Base-by-base conservation (phyloP, 1,140 invertebrate genomes). In the Drosophila nasuta region DNA sequence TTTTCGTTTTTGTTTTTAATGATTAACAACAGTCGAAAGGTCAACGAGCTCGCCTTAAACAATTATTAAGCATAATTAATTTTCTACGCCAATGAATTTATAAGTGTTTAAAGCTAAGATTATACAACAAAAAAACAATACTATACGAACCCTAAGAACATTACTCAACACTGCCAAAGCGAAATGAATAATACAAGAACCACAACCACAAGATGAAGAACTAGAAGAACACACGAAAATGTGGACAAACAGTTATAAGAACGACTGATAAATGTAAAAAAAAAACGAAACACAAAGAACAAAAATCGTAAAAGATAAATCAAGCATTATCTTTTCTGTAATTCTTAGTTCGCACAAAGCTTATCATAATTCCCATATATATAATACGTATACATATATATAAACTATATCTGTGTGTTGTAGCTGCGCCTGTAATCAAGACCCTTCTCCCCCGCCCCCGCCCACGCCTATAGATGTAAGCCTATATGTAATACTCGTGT, bases 151-250 rank as follows among this genome's bases (percentile, higher is more conserved):
- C 56, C 57, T 17, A 49, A 45, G 58, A 45, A 43, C 25, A 81
- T 65, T 77, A 88, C 83, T 75, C 85, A 78, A 78, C 83, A 88
- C 83, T 88, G 83, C 83, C 85, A 88, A 88, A 86, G 76, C 75
- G 73, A 79, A 76, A 79, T 67, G 70, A 49, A 49, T 30, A 65
- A 43, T 41, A 65, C 49, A 60, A 65, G 45, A 54, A 70, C 65
- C 51, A 10, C 20, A 25, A 25, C 20, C 8, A 20, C 63, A 60
- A 28, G 38, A 56, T 13, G 57, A 58, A 51, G 1, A 62, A 67
- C 30, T 58, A 68, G 7, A 52, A 62, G 10, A 3, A 25, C 20
- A 20, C 20, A 4, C 20, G 20, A 56, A 56, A 33, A 38, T 38
- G 3, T 25, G 20, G 8, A 76, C 49, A 41, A 79, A 71, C 67